Percentiles rank a stretch among this genome's conserved stretches.
Evolutionary conservation across 2,888 invertebrate genomes (phyloP).

Genomic region (Perizoma flavofasciatum): DNA sequence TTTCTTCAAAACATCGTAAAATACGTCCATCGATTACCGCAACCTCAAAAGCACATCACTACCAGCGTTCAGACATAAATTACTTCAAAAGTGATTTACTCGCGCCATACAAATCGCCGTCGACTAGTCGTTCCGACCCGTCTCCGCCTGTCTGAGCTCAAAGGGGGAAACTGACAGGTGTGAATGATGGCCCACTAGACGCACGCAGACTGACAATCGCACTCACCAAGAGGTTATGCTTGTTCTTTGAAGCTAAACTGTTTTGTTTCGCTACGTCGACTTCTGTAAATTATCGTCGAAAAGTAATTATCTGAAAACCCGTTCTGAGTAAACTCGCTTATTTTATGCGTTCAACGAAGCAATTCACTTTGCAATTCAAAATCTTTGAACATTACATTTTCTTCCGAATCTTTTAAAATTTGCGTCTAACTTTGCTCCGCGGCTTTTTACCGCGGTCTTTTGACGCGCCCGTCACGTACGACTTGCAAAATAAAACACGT

Average conservation of each 20-base stretch:
- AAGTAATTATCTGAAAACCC: conserved; percentile 36
- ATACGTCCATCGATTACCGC: conserved; percentile 34
- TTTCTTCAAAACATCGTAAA: conserved; percentile 32
- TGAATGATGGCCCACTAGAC: conserved; percentile 64
- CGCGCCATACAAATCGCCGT: conserved; percentile 71
- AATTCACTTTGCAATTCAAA: conserved; percentile 39
- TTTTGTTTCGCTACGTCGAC: conserved; percentile 41
- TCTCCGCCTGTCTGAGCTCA: conserved; percentile 62
- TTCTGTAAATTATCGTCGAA: conserved; percentile 34
- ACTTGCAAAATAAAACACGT: conserved; percentile 79
- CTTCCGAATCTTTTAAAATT: conserved; percentile 48
- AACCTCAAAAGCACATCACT: conserved; percentile 55
- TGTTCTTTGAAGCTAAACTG: conserved; percentile 69
- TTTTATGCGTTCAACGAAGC: conserved; percentile 30
- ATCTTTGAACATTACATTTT: conserved; percentile 45
- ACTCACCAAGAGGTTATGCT: conserved; percentile 55
- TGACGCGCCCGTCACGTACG: conserved; percentile 74
- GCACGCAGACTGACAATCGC: conserved; percentile 66
- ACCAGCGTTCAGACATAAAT: conserved; percentile 67
- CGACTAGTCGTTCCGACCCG: conserved; percentile 69
- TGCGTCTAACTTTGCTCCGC: conserved; percentile 45
- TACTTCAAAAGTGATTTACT: conserved; percentile 81
- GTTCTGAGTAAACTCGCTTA: conserved; percentile 26
- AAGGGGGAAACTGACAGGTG: conserved; percentile 73
- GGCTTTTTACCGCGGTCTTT: conserved; percentile 56